Conservation (phyloP, 2,797 vertebrate genomes). For the Masticophis lateralis region DNA sequence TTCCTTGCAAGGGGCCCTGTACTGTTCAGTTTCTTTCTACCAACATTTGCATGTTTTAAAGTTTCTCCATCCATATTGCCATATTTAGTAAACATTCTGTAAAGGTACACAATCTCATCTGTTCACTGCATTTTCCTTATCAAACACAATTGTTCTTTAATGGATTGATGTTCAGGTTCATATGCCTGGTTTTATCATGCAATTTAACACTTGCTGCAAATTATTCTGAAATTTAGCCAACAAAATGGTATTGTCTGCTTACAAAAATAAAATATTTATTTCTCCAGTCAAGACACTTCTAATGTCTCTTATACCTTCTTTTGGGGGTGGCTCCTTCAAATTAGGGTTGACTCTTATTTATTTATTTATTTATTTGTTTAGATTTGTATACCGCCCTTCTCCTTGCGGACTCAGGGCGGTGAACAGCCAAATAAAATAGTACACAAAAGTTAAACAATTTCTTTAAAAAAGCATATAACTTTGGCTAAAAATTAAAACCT, state of each 20-base stretch:
- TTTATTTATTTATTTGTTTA: too few relatives aligned
- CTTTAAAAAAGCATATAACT: too few relatives aligned
- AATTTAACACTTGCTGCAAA: not conserved
- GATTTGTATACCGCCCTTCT: too few relatives aligned
- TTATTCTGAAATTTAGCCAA: not conserved
- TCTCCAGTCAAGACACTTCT: not conserved
- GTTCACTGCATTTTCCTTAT: not conserved
- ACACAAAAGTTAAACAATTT: too few relatives aligned
- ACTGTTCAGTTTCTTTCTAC: not conserved
- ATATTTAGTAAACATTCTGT: not conserved
- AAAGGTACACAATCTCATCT: not conserved
- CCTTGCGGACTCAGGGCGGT: too few relatives aligned
- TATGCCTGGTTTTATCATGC: not conserved
- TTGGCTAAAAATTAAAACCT: too few relatives aligned
- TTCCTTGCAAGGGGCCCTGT: not conserved
- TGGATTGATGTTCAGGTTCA: not conserved
- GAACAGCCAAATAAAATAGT: too few relatives aligned
- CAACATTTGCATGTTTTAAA: not conserved
- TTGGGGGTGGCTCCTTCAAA: not conserved
- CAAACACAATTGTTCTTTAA: not conserved
- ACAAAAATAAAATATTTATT: not conserved
- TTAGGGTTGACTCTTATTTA: not conserved
- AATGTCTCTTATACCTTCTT: not conserved
- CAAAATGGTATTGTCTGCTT: not conserved
- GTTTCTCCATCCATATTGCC: not conserved